phyloP scores from a whole-genome alignment of 2,113 vertebrate species.

The Antennarius striatus region DNA sequence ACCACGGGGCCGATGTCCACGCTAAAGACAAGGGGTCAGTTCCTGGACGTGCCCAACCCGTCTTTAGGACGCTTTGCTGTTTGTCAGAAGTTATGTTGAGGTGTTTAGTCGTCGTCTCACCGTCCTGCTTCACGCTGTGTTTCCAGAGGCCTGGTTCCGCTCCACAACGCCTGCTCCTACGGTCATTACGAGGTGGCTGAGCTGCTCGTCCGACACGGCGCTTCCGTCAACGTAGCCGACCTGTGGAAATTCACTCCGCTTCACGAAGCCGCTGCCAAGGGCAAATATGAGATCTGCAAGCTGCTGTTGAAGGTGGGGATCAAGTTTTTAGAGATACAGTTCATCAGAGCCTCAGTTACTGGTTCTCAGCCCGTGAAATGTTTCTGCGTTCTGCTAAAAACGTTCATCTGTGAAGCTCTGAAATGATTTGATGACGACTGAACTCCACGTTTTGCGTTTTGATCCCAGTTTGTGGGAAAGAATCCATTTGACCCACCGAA shows the following conservation, averaged over 20 bases:
- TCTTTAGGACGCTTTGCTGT: too few relatives aligned
- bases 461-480: too few relatives aligned
- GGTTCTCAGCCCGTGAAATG: too few relatives aligned
- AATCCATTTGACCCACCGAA: too few relatives aligned
- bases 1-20: slow-evolving; percentile 97
- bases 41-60: background rate
- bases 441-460: too few relatives aligned
- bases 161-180: slow-evolving; percentile 98
- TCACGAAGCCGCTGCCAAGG: slow-evolving; percentile 98
- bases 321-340: background rate
- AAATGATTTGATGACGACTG: too few relatives aligned
- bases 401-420: too few relatives aligned
- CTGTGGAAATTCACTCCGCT: slow-evolving; percentile 98
- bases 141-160: slow-evolving; percentile 91
- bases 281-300: slow-evolving; percentile 99
- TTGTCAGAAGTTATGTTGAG: background rate
- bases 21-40: slow-evolving; percentile 98
- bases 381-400: too few relatives aligned
- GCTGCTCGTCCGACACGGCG: slow-evolving; percentile 92
- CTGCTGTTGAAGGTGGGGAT: slow-evolving; percentile 88
- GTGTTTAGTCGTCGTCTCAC: background rate
- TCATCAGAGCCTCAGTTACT: too few relatives aligned
- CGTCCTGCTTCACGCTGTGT: slow-evolving; percentile 17
- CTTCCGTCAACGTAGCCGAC: slow-evolving; percentile 97
- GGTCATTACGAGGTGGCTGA: slow-evolving; percentile 98